Percentiles rank a stretch among this genome's conserved stretches.
Evolutionary conservation across 1,140 invertebrate species (phyloP).

Genomic region (Eciton burchellii): DNA sequence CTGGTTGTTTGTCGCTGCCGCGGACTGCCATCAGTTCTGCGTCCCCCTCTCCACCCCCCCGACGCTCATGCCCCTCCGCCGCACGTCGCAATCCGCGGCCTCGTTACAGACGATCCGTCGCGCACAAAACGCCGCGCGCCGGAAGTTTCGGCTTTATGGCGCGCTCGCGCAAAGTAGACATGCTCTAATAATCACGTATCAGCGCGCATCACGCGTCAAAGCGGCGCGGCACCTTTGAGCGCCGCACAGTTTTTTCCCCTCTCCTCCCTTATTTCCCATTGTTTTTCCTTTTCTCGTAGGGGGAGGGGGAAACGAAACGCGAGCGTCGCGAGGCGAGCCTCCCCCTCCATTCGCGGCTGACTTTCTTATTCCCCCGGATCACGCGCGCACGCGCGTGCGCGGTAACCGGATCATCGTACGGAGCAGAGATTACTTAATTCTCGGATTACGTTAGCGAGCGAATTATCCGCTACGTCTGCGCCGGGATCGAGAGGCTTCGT

Average conservation of each 20-base stretch:
- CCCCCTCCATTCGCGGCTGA: too few relatives aligned
- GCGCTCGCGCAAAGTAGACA: background rate
- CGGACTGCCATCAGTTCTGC: background rate
- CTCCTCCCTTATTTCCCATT: too few relatives aligned
- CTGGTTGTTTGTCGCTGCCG: constrained; percentile 5
- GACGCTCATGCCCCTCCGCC: too few relatives aligned
- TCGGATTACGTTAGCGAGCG: background rate
- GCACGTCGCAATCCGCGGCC: background rate
- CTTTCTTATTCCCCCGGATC: too few relatives aligned
- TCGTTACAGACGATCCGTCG: background rate
- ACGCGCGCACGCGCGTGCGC: background rate
- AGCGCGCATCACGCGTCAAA: background rate
- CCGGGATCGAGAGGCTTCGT: constrained; percentile 6
- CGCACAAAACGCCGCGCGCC: background rate
- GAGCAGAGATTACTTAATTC: constrained; percentile 2
- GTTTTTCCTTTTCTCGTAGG: too few relatives aligned
- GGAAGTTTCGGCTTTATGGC: background rate
- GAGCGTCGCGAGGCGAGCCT: too few relatives aligned
- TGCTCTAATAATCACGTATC: background rate
- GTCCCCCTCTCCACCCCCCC: background rate
- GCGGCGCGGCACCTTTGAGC: background rate
- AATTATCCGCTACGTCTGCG: constrained; percentile 15
- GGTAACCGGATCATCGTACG: background rate
- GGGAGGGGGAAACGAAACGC: too few relatives aligned
- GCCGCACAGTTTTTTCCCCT: too few relatives aligned